Evolutionary conservation across 2,113 vertebrate genomes (phyloP).

Genomic region (Bubo blakistoni): DNA sequence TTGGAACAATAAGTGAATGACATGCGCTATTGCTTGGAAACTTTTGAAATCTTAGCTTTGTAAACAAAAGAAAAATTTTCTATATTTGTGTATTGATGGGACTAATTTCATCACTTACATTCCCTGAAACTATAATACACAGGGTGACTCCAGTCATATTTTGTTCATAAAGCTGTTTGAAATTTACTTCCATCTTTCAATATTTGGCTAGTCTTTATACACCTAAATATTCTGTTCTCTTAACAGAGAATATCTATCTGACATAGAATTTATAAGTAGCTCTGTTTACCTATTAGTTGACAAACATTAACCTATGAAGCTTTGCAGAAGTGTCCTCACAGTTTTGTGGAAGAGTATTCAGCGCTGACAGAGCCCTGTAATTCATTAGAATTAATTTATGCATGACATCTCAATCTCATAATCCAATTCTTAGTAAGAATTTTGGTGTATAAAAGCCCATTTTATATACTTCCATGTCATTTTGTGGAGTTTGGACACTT

Average conservation of each 20-base stretch:
- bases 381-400: not conserved
- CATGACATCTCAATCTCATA: not conserved
- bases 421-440: not conserved
- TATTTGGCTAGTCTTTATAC: not conserved
- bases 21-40: slow-evolving; percentile 64
- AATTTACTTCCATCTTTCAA: slow-evolving; percentile 10
- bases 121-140: slow-evolving; percentile 48
- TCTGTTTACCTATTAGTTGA: not conserved
- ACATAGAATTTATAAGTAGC: not conserved
- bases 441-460: not conserved
- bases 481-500: not conserved
- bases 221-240: not conserved
- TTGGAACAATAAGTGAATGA: slow-evolving; percentile 68
- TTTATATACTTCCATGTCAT: not conserved
- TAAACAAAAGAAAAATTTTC: slow-evolving; percentile 65
- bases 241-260: not conserved
- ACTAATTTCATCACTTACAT: slow-evolving; percentile 61
- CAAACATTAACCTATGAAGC: not conserved
- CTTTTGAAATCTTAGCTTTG: slow-evolving; percentile 69
- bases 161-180: slow-evolving; percentile 24
- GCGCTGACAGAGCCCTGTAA: not conserved
- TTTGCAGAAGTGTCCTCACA: not conserved
- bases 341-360: not conserved
- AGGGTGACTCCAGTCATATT: not conserved
- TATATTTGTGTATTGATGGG: slow-evolving; percentile 58